phyloP scores from a whole-genome alignment of 2,888 invertebrate species.

The Quadroppia sp. region DNA sequence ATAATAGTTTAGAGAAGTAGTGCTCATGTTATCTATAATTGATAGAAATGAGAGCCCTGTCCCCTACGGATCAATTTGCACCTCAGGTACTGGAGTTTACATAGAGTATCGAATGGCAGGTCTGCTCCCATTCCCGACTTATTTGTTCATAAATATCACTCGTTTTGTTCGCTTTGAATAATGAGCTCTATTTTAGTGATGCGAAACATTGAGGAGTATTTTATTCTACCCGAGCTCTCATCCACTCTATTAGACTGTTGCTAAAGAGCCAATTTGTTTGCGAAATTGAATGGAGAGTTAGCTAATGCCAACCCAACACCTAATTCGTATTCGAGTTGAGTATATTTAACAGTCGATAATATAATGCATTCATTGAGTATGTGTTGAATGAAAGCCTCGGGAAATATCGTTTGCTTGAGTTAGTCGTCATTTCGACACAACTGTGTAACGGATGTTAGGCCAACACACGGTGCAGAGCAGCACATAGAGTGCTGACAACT shows the following conservation, averaged over 20 bases:
- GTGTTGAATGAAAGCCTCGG: constrained; percentile 1
- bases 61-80: constrained; percentile 26
- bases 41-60: background rate
- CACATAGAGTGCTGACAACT: background rate
- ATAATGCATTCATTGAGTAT: constrained; percentile 5
- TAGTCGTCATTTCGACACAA: background rate
- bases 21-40: constrained; percentile 27
- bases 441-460: constrained; percentile 37
- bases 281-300: constrained; percentile 25
- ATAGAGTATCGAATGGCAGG: constrained; percentile 12
- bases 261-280: constrained; percentile 31
- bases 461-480: constrained; percentile 29
- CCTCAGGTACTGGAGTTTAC: background rate
- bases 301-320: constrained; percentile 13
- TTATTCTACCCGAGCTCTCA: constrained; percentile 20
- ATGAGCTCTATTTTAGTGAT: constrained; percentile 6
- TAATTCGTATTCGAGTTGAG: constrained; percentile 26
- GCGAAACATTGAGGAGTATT: constrained; percentile 6
- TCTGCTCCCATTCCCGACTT: constrained; percentile 6
- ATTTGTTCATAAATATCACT: constrained; percentile 25
- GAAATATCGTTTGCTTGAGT: constrained; percentile 37
- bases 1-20: no score
- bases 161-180: constrained; percentile 9
- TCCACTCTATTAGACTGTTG: background rate
- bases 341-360: constrained; percentile 26